Evolutionary conservation across 1,140 invertebrate genomes (phyloP), one percentile per base, ranked within the genome.

Genomic region (Colletes gigas): DNA sequence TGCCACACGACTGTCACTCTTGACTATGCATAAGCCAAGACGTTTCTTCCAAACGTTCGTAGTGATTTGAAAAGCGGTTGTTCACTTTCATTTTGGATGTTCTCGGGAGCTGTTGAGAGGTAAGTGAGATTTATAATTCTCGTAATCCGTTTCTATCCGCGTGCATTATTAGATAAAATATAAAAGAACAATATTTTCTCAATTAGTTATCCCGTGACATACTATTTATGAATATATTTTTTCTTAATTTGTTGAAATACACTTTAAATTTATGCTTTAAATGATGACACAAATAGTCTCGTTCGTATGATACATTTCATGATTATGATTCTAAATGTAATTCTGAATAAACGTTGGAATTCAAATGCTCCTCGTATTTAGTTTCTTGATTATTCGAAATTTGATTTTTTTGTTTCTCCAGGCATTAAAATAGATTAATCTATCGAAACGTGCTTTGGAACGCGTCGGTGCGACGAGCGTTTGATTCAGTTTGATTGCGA

Each of bases 271-370:
- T 82, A 52, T 3, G 8, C 54, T 74, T 74, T 15, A 72, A 15
- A 69, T 90, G 89, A 90, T 90, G 89, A 90, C 69, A 81, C 50
- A 68, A 59, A 63, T 75, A 79, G 89, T 90, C 89, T 90, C 89
- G 89, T 90, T 90, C 89, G 89, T 90, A 88, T 90, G 89, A 90
- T 83, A 54, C 47, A 68, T 78, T 72, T 66, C 59, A 86, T 89
- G 88, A 89, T 90, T 89, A 77, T 57, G 74, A 81, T 67, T 41
- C 57, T 79, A 52, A 62, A 71, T 63, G 68, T 63, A 17, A 30
- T n/a, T 71, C 89, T 90, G 89, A 90, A 79, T 66, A 47, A 4
- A 60, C 47, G 39, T 7, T 62, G 8, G 17, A 5, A 17, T 39
- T 69, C 3, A 14, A 74, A 59, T 52, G 0, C 59, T 67, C 54